Base-by-base conservation (phyloP, 2,797 vertebrate species). In the Kryptolebias ocellatus region DNA sequence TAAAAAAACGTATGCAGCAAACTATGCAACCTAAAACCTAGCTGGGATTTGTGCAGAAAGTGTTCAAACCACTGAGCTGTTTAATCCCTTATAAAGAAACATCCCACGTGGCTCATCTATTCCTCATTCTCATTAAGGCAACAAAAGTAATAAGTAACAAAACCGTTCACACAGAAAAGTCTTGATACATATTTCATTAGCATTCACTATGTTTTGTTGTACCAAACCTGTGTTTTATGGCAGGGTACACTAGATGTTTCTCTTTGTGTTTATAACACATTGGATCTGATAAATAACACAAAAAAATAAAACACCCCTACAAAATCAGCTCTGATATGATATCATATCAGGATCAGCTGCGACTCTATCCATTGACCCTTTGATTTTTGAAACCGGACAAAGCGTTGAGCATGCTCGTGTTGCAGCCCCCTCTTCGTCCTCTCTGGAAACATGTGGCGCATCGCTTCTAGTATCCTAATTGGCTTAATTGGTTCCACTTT, bases 81-180 rank as follows among this genome's bases (percentile, higher is more conserved):
- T 67, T 52, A 62, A 61, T 56, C 47, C n/a, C 47, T 42, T 8
- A 31, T 3, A 18, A 67, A 67, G 51, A 27, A 67, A 44, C 18
- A 47, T 53, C 51, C 42, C 20, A 20, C 50, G 64, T 46, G 45
- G 15, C 37, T 46, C 15, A 27, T 20, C 39, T 45, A 31, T 51
- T 55, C 24, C 39, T 37, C 10, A 51, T 27, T 20, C 46, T 61
- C 42, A 62, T 52, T 44, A 61, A 53, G 52, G 20, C 53, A 62
- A 12, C 51, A 20, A 46, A 73, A 53, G 5, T 3, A 53, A 17
- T 67, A 24, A 24, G 20, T 24, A 31, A 63, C 42, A 45, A 62
- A 55, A 51, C 45, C 27, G n/a, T 53, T 57, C 20, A 47, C 67
- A 57, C 46, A 16, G 29, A 67, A 16, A 5, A 66, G 31, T 60